Conservation (phyloP, 1,140 invertebrate genomes). For the Leptoteleia sp. region DNA sequence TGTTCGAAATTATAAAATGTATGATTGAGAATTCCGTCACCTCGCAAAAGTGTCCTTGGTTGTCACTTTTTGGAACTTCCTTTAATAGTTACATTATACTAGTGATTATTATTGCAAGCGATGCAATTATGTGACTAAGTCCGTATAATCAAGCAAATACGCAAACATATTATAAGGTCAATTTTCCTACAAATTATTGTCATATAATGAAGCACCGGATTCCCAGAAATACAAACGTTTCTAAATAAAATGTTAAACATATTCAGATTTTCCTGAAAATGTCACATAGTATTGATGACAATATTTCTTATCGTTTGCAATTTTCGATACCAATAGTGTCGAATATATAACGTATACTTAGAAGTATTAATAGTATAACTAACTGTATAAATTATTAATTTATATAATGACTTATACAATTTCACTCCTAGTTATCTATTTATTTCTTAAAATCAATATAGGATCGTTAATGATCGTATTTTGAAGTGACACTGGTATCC, state of each 20-base stretch:
- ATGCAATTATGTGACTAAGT: conserved; percentile 67
- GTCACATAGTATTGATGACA: too few species aligned
- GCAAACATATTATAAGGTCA: conserved; percentile 57
- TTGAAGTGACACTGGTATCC: conserved; percentile 26
- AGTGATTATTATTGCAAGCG: conserved; percentile 53
- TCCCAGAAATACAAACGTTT: conserved; percentile 32
- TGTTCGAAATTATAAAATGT: conserved; percentile 14
- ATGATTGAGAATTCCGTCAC: conserved; percentile 32
- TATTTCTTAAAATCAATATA: conserved; percentile 10
- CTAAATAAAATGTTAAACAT: conserved; percentile 1
- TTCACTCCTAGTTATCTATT: too few species aligned
- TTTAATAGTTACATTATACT: conserved; percentile 47
- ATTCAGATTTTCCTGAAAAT: too few species aligned
- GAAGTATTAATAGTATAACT: conserved; percentile 19
- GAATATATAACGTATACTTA: background rate
- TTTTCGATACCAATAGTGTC: too few species aligned
- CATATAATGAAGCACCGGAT: conserved; percentile 44
- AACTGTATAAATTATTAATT: too few species aligned
- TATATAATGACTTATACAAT: too few species aligned
- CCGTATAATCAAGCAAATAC: conserved; percentile 59
- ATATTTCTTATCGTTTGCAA: background rate
- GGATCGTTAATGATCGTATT: conserved; percentile 23
- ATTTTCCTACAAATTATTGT: conserved; percentile 58
- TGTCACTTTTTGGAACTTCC: conserved; percentile 64
- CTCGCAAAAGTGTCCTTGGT: conserved; percentile 42